Base-by-base conservation (phyloP, 2,797 vertebrate species). In the Danio aesculapii region DNA sequence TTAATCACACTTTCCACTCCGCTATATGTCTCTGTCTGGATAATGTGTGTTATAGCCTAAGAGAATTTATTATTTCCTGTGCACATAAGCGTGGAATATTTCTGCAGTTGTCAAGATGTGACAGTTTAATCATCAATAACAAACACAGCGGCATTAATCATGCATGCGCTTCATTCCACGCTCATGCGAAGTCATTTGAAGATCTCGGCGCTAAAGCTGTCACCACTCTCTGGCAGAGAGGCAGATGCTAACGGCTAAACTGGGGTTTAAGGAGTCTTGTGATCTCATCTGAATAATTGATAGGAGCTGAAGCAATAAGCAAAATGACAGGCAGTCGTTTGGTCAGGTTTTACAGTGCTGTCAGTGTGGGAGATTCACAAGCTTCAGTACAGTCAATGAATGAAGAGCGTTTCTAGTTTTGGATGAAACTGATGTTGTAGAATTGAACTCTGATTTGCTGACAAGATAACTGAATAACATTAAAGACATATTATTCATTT, bases 21-120 rank as follows among this genome's bases (percentile, higher is more conserved):
- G 71, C 69, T 67, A 77, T 78, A 74, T 19, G 63, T 75, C 69
- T 67, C 52, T 71, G 78, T 79, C 81, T 79, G 81, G 75, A 83
- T 81, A 84, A 86, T 83, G 85, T 73, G 71, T 77, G 57, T 80
- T 80, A 66, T 70, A 64, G 64, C 62, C 82, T 63, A 61, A 59
- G 74, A 75, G 66, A 70, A 84, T 86, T 84, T 83, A 81, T 80
- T 84, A 81, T 83, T 76, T 79, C 59, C 77, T 63, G 72, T 77
- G 79, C 76, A 77, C 74, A 62, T 71, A 74, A 64, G 41, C 69
- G 64, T 62, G 43, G 69, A 66, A 82, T 77, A 82, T 83, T 84
- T 75, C 80, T 80, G 64, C 69, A 44, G 79, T 77, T 83, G 81
- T 79, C 75, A 64, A 69, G 68, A 58, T 6, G 16, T 75, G 82